Conservation (phyloP, 2,888 invertebrate species). For the Argyra leucocephala region DNA sequence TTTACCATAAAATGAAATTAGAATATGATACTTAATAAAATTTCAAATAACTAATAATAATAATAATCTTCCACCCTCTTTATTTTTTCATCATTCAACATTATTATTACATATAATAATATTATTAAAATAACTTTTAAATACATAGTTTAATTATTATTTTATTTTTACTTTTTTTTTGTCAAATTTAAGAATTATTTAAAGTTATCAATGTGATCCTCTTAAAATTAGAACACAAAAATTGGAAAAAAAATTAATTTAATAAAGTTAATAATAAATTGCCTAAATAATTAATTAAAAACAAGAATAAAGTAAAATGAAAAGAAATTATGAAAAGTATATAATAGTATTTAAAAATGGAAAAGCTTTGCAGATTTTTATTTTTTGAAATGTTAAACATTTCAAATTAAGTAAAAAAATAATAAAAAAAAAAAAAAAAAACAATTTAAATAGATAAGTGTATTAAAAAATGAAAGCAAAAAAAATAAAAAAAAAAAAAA, state of each 20-base stretch:
- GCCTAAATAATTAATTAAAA: conserved; percentile 2
- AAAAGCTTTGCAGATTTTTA: conserved; percentile 10
- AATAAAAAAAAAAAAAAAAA: background rate
- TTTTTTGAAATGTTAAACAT: conserved; percentile 17
- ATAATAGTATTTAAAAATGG: conserved; percentile 13
- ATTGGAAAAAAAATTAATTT: conserved; percentile 14
- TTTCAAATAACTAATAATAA: background rate
- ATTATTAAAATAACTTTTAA: conserved; percentile 10
- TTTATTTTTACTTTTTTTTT: conserved; percentile 2
- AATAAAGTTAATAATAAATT: conserved; percentile 24
- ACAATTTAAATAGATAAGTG: background rate
- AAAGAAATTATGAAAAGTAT: background rate
- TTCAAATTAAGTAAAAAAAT: conserved; percentile 13
- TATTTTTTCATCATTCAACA: background rate
- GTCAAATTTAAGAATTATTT: conserved; percentile 7
- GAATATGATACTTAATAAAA: conserved; percentile 56
- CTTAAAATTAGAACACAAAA: background rate
- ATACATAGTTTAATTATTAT: background rate
- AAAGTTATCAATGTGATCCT: conserved; percentile 1
- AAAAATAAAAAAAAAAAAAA: conserved; percentile 16
- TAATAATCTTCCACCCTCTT: background rate
- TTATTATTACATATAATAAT: background rate
- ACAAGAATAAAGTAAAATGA: conserved; percentile 9
- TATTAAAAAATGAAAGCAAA: conserved; percentile 12
- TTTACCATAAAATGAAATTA: conserved; percentile 92